Conservation (phyloP, 1,140 invertebrate genomes). For the Leptestheria dahalacensis region DNA sequence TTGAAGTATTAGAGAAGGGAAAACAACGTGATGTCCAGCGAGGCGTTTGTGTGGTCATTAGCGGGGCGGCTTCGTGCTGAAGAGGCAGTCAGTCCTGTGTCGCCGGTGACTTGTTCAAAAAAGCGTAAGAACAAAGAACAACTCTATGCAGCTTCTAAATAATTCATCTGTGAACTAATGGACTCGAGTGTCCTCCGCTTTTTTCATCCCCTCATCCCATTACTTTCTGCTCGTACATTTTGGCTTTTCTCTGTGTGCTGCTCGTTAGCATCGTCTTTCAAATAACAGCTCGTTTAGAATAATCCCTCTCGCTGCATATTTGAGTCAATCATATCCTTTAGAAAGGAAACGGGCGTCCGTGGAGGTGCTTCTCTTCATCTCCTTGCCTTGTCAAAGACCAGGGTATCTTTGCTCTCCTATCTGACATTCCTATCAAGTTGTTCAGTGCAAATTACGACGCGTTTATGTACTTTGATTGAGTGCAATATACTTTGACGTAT, state of each 20-base stretch:
- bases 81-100: neutral
- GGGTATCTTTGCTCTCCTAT: too few species aligned
- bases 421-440: too few species aligned
- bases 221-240: neutral
- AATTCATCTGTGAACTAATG: neutral
- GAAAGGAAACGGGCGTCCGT: too few species aligned
- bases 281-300: neutral
- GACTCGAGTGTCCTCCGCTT: neutral
- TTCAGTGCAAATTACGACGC: too few species aligned
- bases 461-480: too few species aligned
- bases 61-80: neutral
- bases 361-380: too few species aligned
- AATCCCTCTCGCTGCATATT: neutral
- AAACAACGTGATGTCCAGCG: neutral
- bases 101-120: too few species aligned
- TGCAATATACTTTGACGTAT: too few species aligned
- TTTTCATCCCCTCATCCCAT: neutral
- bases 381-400: too few species aligned
- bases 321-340: neutral
- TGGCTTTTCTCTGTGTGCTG: neutral
- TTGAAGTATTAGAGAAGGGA: neutral
- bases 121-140: neutral
- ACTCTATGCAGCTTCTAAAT: neutral
- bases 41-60: neutral
- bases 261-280: neutral